Conservation (phyloP, 2,888 invertebrate genomes). For the Seira sanloemensis region DNA sequence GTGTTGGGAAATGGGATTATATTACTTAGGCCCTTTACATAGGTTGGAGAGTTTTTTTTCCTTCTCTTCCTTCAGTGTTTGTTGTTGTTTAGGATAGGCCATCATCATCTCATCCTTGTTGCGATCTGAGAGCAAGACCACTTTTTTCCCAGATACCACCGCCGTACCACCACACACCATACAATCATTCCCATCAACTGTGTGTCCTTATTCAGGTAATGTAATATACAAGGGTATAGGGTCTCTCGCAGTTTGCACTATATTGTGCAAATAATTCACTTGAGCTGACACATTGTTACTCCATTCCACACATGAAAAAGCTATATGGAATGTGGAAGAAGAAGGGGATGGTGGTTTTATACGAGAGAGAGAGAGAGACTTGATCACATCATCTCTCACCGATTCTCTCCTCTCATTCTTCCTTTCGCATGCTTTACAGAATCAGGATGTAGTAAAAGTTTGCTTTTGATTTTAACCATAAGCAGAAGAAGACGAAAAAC, state of each 20-base stretch:
- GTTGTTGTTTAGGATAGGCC: background rate
- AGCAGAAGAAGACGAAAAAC: conserved; percentile 6
- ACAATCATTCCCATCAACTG: conserved; percentile 52
- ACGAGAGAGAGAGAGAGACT: conserved; percentile 19
- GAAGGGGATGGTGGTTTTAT: no score
- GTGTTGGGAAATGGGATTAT: background rate
- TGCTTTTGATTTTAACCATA: conserved; percentile 35
- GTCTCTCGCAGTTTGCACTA: conserved; percentile 45
- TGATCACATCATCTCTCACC: conserved; percentile 54
- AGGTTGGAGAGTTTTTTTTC: no score
- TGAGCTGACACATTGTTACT: conserved; percentile 62
- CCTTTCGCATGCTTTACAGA: no score
- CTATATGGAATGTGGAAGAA: background rate
- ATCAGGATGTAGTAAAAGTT: conserved; percentile 16
- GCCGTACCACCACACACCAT: no score
- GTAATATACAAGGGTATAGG: conserved; percentile 20
- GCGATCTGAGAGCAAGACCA: background rate
- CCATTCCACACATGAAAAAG: conserved; percentile 35
- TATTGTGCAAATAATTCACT: conserved; percentile 68
- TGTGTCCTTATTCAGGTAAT: conserved; percentile 36
- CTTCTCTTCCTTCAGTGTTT: background rate
- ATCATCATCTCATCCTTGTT: background rate
- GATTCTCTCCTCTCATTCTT: no score
- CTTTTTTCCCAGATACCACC: background rate
- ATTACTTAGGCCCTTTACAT: background rate